phyloP scores from a whole-genome alignment of 1,140 invertebrate genomes.

The Drosophila grimshawi region DNA sequence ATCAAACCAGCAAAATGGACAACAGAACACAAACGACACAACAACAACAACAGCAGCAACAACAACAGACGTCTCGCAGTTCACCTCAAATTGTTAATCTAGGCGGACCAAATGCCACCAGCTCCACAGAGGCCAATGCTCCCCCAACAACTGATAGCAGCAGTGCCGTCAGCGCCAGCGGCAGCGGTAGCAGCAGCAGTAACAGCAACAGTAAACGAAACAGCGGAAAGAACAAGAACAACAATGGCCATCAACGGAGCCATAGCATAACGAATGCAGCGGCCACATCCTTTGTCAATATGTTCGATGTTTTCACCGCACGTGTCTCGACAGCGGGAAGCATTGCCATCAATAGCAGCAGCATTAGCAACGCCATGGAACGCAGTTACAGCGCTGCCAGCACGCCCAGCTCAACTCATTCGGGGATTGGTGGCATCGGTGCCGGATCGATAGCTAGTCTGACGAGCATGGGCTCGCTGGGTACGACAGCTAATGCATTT shows the following conservation, averaged over 20 bases:
- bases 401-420: constrained; percentile 73
- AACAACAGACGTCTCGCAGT: constrained; percentile 57
- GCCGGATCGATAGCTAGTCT: constrained; percentile 70
- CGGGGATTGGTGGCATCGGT: constrained; percentile 44
- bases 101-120: constrained; percentile 67
- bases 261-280: constrained; percentile 76
- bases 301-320: constrained; percentile 75
- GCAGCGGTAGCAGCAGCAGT: constrained; percentile 12
- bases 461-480: constrained; percentile 74
- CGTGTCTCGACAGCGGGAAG: constrained; percentile 73
- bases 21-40: constrained; percentile 50
- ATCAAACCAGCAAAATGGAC: constrained; percentile 44
- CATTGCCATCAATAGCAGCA: constrained; percentile 57
- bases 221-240: constrained; percentile 38
- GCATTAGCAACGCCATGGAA: constrained; percentile 50
- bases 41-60: constrained; percentile 44
- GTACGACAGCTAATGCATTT: constrained; percentile 80
- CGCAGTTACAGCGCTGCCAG: constrained; percentile 70
- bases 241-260: constrained; percentile 64
- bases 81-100: constrained; percentile 57
- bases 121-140: constrained; percentile 18
- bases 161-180: constrained; percentile 14
- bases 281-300: constrained; percentile 74
- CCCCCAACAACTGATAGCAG: constrained; percentile 28
- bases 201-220: constrained; percentile 40